Conservation (phyloP, 2,888 invertebrate genomes). For the Trichopria drosophilae region DNA sequence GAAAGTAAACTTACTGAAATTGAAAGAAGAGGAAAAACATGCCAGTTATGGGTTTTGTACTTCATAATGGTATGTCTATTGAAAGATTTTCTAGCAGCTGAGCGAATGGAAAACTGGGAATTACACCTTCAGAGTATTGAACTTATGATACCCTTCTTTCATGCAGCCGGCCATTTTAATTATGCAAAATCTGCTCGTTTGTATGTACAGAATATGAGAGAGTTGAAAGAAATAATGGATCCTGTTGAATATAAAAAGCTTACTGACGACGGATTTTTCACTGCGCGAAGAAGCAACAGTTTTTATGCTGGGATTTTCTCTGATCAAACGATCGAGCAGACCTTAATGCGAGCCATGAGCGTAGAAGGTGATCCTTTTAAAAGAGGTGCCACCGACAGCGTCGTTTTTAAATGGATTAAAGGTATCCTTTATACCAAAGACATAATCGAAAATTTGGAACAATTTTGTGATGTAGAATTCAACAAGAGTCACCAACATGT, state of each 20-base stretch:
- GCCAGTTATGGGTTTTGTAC: conserved; percentile 1
- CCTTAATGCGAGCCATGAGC: conserved; percentile 6
- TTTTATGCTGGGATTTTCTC: conserved; percentile 30
- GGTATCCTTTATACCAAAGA: neutral
- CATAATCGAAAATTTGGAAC: neutral
- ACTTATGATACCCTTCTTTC: no score
- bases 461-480: neutral
- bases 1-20: no score
- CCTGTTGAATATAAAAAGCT: conserved; percentile 22
- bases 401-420: neutral
- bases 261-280: conserved; percentile 29
- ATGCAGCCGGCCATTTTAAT: no score
- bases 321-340: conserved; percentile 35
- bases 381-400: neutral
- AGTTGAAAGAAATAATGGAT: conserved; percentile 23
- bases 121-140: no score
- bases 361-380: neutral
- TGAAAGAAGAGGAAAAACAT: neutral
- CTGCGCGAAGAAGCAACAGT: conserved; percentile 30
- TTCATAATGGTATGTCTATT: neutral
- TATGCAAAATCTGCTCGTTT: no score
- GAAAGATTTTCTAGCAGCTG: no score
- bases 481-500: neutral
- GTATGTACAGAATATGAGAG: no score
- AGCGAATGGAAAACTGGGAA: no score